Evolutionary conservation across 1,140 invertebrate species (phyloP).

Genomic region (Danaus melanippus): DNA sequence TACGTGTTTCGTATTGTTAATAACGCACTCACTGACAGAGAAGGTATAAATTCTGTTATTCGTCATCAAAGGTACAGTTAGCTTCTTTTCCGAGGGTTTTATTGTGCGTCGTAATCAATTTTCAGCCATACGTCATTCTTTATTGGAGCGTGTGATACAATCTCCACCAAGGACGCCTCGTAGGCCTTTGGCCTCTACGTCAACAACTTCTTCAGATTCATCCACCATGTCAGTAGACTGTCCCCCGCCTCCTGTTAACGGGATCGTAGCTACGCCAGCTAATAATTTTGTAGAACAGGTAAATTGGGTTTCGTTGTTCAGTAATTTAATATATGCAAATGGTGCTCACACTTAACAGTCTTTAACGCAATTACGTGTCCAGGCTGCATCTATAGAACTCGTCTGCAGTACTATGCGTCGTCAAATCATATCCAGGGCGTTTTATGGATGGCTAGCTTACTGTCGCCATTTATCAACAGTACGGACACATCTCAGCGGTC

Average conservation of each 20-base stretch:
- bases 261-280: constrained; percentile 28
- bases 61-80: not conserved
- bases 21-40: constrained; percentile 81
- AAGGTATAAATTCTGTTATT: constrained; percentile 50
- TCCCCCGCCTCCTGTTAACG: constrained; percentile 47
- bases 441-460: constrained; percentile 97
- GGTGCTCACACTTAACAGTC: too few species aligned
- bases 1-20: constrained; percentile 93
- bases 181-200: constrained; percentile 61
- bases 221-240: constrained; percentile 69
- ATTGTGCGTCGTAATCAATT: not conserved
- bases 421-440: constrained; percentile 95
- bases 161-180: constrained; percentile 65
- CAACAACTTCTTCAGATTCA: constrained; percentile 67
- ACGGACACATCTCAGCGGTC: constrained; percentile 90
- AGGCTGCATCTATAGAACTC: constrained; percentile 75
- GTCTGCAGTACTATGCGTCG: constrained; percentile 95
- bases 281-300: constrained; percentile 53
- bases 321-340: too few species aligned
- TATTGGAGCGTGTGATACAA: constrained; percentile 54
- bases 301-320: not conserved
- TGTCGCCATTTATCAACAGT: constrained; percentile 94
- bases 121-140: constrained; percentile 61
- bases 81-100: not conserved
- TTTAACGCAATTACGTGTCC: constrained; percentile 13